These are phyloP conservation scores for Notoglanidium macrostoma DNA, from an alignment of 2,797 vertebrate genomes.

Conservation along the genomic window DNA sequence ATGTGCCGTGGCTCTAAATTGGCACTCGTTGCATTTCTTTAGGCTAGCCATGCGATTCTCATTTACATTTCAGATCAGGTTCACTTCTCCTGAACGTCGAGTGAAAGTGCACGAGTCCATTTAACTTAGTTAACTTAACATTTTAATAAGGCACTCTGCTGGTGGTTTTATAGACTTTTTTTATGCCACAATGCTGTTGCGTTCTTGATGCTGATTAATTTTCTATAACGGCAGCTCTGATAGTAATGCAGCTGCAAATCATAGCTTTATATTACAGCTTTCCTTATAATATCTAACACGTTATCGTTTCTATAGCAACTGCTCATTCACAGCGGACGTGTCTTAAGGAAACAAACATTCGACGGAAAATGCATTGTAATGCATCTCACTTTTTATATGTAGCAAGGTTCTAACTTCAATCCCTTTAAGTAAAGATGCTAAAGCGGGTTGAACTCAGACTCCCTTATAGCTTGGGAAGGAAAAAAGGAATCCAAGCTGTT, in stretches of 20 bases:
- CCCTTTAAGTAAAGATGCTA: not conserved
- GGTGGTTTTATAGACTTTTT: not conserved
- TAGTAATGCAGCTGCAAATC: not conserved
- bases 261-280: too few species aligned
- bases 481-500: not conserved
- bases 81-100: not conserved
- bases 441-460: not conserved
- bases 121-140: slow-evolving; percentile 3
- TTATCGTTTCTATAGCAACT: not conserved
- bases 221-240: not conserved
- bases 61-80: slow-evolving; percentile 31
- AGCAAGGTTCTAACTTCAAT: not conserved
- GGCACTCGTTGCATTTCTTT: slow-evolving; percentile 51
- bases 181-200: not conserved
- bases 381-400: not conserved
- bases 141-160: not conserved
- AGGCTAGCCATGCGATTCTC: slow-evolving; percentile 1
- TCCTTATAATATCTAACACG: not conserved
- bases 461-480: not conserved
- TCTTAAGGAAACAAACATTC: not conserved
- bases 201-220: not conserved
- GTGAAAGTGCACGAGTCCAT: not conserved
- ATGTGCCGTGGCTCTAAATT: slow-evolving; percentile 56
- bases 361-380: not conserved
- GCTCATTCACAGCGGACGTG: not conserved